Conservation (phyloP, 2,888 invertebrate genomes). For the Agriopis marginaria region DNA sequence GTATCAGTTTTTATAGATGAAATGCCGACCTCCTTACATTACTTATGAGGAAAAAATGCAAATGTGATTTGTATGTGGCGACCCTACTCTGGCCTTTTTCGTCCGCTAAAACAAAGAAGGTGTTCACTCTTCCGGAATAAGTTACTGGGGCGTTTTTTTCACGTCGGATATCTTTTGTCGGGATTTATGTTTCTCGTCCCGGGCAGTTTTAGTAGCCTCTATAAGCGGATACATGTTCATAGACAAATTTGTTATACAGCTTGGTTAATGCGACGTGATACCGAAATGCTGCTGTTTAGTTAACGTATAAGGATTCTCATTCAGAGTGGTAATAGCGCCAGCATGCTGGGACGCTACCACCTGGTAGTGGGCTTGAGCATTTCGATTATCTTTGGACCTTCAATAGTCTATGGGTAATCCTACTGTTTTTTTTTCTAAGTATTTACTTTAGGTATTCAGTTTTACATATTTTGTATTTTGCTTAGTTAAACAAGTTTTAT, state of each 20-base stretch:
- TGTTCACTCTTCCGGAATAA: slow-evolving; percentile 57
- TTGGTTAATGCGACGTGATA: background rate
- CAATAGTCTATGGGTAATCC: no score
- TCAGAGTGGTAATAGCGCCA: no score
- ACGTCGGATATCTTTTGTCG: slow-evolving; percentile 50
- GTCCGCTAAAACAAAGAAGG: slow-evolving; percentile 52
- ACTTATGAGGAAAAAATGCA: slow-evolving; percentile 48
- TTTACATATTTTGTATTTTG: no score
- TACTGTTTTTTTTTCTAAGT: no score
- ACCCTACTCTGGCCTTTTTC: slow-evolving; percentile 51
- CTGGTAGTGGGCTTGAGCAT: no score
- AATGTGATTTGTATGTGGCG: slow-evolving; percentile 50
- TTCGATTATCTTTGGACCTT: no score
- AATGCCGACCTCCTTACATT: slow-evolving; percentile 29
- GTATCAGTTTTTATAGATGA: slow-evolving; percentile 30
- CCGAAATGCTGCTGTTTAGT: background rate
- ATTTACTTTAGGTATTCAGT: no score
- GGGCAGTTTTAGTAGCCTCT: slow-evolving; percentile 31
- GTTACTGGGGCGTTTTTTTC: slow-evolving; percentile 54
- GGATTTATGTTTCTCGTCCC: slow-evolving; percentile 38
- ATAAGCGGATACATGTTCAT: slow-evolving; percentile 29
- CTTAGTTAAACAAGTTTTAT: no score
- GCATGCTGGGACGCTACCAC: no score
- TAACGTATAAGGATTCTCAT: no score
- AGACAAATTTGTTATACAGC: slow-evolving; percentile 10